Percentiles rank a stretch among this genome's conserved stretches.
Conservation (phyloP, 2,797 vertebrate species). For the Streptopelia turtur region DNA sequence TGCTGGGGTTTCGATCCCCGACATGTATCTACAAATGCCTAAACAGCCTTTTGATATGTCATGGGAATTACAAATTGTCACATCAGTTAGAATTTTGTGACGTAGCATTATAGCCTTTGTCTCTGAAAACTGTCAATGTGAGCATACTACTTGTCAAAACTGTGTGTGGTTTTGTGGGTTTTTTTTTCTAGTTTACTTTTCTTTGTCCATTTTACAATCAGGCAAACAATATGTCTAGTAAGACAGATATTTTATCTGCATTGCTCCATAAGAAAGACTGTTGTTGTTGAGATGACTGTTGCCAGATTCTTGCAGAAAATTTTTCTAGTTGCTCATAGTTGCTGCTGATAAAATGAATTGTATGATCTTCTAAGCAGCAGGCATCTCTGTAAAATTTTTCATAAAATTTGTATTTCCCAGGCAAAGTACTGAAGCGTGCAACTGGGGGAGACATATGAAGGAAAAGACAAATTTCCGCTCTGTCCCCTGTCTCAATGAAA, state of each 20-base stretch:
- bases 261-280: background rate
- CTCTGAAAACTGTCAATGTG: background rate
- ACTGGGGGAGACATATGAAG: background rate
- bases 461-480: background rate
- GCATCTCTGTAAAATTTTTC: background rate
- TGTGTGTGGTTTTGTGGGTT: background rate
- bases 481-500: background rate
- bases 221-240: background rate
- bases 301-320: background rate
- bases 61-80: background rate
- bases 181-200: background rate
- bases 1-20: too few species aligned
- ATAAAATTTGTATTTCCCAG: background rate
- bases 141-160: background rate
- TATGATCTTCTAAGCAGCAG: background rate
- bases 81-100: conserved; percentile 15
- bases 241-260: background rate
- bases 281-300: background rate
- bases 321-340: background rate
- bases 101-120: background rate
- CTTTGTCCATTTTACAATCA: conserved; percentile 2
- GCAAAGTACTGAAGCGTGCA: background rate
- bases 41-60: background rate
- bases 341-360: background rate
- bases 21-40: background rate